Evolutionary conservation across 1,140 invertebrate genomes (phyloP).

Genomic region (Ooceraea biroi): DNA sequence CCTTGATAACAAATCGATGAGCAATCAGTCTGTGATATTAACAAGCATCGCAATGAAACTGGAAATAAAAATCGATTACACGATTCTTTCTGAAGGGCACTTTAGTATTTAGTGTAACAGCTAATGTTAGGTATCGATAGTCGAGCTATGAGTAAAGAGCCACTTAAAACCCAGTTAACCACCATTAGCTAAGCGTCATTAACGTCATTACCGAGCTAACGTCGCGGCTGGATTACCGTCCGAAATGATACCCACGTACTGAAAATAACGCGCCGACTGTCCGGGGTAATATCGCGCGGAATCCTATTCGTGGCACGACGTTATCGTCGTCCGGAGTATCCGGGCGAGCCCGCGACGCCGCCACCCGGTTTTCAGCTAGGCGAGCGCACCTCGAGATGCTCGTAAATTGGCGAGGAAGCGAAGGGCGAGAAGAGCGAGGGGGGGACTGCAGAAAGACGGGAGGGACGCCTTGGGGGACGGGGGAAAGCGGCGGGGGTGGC

Average conservation of each 20-base stretch:
- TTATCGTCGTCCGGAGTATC: slow-evolving; percentile 53
- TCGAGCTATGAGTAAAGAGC: background rate
- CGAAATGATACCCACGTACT: background rate
- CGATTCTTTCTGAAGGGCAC: no score
- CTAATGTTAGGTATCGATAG: background rate
- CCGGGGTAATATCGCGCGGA: slow-evolving; percentile 37
- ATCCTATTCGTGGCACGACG: background rate
- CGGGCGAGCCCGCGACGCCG: slow-evolving; percentile 58
- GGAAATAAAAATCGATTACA: no score
- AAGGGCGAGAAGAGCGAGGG: slow-evolving; percentile 59
- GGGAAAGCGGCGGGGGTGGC: slow-evolving; percentile 14
- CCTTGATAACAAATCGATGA: no score
- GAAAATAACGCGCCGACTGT: slow-evolving; percentile 18
- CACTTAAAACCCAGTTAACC: background rate
- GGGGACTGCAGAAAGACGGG: slow-evolving; percentile 51
- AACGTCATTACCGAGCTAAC: background rate
- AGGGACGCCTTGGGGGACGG: slow-evolving; percentile 40
- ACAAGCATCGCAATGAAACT: no score
- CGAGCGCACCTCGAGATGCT: slow-evolving; percentile 66
- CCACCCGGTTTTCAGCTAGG: slow-evolving; percentile 68
- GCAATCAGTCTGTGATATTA: no score
- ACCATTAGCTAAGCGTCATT: background rate
- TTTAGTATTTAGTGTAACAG: no score
- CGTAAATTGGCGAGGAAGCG: slow-evolving; percentile 71
- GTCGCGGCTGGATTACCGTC: background rate